Evolutionary conservation across 2,888 invertebrate genomes (phyloP), one percentile per base, ranked within the genome.

Genomic region (Lasioglossum calceatum): DNA sequence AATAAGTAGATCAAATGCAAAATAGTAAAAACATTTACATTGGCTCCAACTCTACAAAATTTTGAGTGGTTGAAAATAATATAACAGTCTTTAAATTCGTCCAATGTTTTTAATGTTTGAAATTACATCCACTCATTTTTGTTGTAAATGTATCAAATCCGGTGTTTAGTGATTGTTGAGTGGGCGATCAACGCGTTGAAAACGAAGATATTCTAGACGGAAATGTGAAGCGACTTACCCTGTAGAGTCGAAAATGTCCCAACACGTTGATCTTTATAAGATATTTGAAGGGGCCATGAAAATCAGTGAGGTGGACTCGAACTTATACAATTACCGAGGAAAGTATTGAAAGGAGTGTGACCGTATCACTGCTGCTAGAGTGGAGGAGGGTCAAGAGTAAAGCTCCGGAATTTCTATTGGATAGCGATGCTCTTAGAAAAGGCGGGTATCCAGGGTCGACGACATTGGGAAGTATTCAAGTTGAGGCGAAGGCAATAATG

Each of bases 401-500:
- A 16, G 61, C 61, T 61, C 27, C 27, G 27, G 61, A 27, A 61
- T 61, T 61, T 61, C 27, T 61, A 61, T 61, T 16, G 27, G 61
- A 27, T 27, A 61, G 12, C 42, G 27, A 10, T 39, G 42, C 61
- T 42, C 14, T 14, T 32, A 58, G 71, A n/a, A 39, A 23, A 10
- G 7, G 23, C 32, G 58, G 42, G 16, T 8, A 42, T 27, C 42
- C 50, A 23, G 54, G 50, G 76, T 80, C 73, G 70, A 58, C 58
- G 79, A 73, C 36, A 71, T 70, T 47, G 39, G 77, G 44, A 83
- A 79, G 58, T 84, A 81, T 80, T 74, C 83, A 50, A 82, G 50
- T 39, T 14, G 77, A 67, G 42, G 19, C 12, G 23, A 54, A 12
- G n/a, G 72, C 27, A 74, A 32, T 77, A 78, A 85, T 50, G 23